Base-by-base conservation (phyloP, 92 coral and sea anemone genomes). In the Hydrozoanthus gracilis region DNA sequence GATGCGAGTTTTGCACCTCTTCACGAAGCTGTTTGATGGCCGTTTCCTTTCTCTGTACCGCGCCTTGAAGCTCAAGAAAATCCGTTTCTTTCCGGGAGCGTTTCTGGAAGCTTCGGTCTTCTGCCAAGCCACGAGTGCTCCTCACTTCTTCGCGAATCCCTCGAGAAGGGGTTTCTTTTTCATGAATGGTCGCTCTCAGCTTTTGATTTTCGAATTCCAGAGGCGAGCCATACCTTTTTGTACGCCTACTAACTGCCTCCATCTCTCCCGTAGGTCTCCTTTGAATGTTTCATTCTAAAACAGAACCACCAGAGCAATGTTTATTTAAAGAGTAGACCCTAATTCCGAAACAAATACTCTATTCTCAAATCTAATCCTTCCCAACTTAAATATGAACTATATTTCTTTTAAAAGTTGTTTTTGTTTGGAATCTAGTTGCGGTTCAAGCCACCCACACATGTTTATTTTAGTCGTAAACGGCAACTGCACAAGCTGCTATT, bases 11-110 rank as follows among this genome's bases (percentile, higher is more conserved):
- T 68, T 86, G 82, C 18, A 96, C 64, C 56, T 95, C 99, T 16
- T 95, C 95, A 8, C 72, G 88, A 44, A 93, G 92, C 48, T 95
- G 98, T 77, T 90, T 95, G 66, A 96, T 90, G 65, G 91, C 92
- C 12, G 92, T 91, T 12, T 93, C 96, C 65, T 95, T 90, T 16
- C 92, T 83, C 17, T 90, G 92, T 12, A 96, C 67, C n/a, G 76
- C 90, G 54, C 91, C 92, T 60, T 91, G 89, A 58, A 96, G 79
- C 60, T 96, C 98, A 51, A 78, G 86, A n/a, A 93, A 66, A 70
- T 93, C 92, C 51, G 85, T 90, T 71, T 91, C 95, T 16, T 75
- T 90, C 8, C 82, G 88, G 44, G 83, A 91, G 44, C 76, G 18
- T 69, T 64, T 71, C 50, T 82, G 78, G 16, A 51, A 88, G 39